Evolutionary conservation across 2,113 vertebrate species (phyloP).

Genomic region (Poicephalus gulielmi): DNA sequence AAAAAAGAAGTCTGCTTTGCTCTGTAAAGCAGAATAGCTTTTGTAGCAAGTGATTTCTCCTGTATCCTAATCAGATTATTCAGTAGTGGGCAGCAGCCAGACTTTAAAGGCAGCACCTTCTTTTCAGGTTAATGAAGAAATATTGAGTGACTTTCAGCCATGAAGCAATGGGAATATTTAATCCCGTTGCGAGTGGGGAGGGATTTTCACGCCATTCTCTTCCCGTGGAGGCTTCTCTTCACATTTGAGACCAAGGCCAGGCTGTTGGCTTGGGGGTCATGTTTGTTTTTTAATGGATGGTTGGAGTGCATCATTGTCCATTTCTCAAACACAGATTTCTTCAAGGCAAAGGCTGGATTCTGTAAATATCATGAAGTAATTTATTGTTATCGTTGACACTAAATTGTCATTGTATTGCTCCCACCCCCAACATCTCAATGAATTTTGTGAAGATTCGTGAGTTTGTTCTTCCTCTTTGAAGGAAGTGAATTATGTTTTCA

Average conservation of each 20-base stretch:
- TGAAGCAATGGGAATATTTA: background rate
- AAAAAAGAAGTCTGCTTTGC: background rate
- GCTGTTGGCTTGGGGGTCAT: rapidly evolving
- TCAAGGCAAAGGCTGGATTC: background rate
- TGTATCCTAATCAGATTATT: background rate
- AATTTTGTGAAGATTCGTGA: background rate
- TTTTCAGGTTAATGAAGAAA: background rate
- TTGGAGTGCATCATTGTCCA: background rate
- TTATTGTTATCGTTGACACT: background rate
- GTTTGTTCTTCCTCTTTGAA: background rate
- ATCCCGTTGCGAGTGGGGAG: background rate
- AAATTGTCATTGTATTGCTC: background rate
- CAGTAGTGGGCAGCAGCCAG: background rate
- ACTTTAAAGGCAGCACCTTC: background rate
- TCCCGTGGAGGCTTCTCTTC: background rate
- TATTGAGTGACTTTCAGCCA: background rate
- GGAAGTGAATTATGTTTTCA: background rate
- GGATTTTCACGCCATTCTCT: background rate
- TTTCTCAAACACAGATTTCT: background rate
- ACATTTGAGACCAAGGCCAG: background rate
- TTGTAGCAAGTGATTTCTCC: background rate
- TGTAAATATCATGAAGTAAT: background rate
- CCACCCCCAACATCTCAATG: background rate
- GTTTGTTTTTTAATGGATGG: background rate
- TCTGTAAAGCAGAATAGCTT: background rate